Percentiles rank a stretch among this genome's conserved stretches.
Evolutionary conservation across 2,888 invertebrate species (phyloP).

Genomic region (Schrankia costaestrigalis): DNA sequence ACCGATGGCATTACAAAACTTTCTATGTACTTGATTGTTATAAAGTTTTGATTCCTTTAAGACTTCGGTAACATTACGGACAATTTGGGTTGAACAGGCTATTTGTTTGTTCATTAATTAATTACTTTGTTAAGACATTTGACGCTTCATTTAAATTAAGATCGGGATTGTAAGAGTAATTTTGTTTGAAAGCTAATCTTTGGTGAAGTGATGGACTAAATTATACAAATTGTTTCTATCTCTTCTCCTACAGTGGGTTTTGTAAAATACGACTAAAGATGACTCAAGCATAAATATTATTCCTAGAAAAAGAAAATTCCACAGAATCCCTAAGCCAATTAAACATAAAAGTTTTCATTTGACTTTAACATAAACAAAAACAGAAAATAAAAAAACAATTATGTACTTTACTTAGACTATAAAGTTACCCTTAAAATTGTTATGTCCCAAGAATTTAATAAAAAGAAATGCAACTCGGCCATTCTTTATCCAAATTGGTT

Average conservation of each 20-base stretch:
- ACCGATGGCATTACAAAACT: constrained; percentile 59
- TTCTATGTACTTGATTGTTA: constrained; percentile 50
- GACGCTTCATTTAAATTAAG: constrained; percentile 1
- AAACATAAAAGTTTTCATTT: no score
- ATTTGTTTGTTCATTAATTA: constrained; percentile 13
- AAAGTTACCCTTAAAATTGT: constrained; percentile 10
- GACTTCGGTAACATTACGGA: constrained; percentile 14
- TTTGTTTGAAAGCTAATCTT: no score
- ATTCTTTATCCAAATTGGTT: constrained; percentile 34
- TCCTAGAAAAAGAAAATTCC: no score
- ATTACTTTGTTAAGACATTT: constrained; percentile 11
- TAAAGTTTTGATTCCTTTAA: constrained; percentile 35
- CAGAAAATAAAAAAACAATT: constrained; percentile 1
- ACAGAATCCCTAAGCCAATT: no score
- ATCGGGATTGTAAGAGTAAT: no score
- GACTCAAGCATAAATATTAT: no score
- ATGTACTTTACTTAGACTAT: constrained; percentile 14
- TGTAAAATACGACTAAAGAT: no score
- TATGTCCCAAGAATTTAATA: constrained; percentile 26
- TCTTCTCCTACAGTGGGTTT: no score
- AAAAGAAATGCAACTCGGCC: constrained; percentile 21
- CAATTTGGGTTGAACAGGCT: constrained; percentile 7
- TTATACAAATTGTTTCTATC: no score
- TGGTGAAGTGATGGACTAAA: no score
- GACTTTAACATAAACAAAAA: no score